These are phyloP conservation scores for Amphipoea oculea DNA, from an alignment of 2,888 invertebrate species.

Conservation along the genomic window DNA sequence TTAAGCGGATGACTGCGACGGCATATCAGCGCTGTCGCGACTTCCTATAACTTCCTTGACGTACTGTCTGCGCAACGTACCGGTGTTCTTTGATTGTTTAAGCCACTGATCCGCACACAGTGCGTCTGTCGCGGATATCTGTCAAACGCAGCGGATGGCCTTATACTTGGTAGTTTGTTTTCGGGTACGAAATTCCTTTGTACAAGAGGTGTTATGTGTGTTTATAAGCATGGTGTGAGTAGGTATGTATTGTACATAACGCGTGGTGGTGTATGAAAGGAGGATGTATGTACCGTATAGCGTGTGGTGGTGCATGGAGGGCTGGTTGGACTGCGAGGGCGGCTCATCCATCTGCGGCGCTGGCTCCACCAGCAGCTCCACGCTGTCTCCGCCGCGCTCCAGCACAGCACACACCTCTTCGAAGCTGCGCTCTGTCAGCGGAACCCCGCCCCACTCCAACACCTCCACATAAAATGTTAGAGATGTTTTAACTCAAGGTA, in stretches of 20 bases:
- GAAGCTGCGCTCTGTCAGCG: slow-evolving; percentile 97
- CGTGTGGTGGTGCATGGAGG: slow-evolving; percentile 87
- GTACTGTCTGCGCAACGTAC: background rate
- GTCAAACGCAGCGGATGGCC: background rate
- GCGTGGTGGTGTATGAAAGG: slow-evolving; percentile 78
- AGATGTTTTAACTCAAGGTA: background rate
- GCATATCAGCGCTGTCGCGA: background rate
- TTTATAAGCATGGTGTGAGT: background rate
- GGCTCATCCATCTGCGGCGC: slow-evolving; percentile 94
- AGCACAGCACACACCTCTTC: slow-evolving; percentile 98
- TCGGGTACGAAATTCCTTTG: background rate
- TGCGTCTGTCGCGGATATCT: background rate
- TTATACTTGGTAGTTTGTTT: background rate
- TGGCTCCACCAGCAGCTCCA: slow-evolving; percentile 96
- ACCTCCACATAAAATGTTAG: slow-evolving; percentile 88
- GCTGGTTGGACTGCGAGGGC: slow-evolving; percentile 74
- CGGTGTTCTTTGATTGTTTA: background rate
- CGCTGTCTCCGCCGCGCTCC: slow-evolving; percentile 96
- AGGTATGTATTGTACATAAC: background rate
- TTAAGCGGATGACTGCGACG: background rate
- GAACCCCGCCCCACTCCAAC: slow-evolving; percentile 97
- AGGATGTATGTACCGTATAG: slow-evolving; percentile 89
- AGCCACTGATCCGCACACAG: background rate
- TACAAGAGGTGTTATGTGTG: background rate
- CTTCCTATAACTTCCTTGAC: background rate